Evolutionary conservation across 2,888 invertebrate genomes (phyloP).

Genomic region (Drosophila neotestacea): DNA sequence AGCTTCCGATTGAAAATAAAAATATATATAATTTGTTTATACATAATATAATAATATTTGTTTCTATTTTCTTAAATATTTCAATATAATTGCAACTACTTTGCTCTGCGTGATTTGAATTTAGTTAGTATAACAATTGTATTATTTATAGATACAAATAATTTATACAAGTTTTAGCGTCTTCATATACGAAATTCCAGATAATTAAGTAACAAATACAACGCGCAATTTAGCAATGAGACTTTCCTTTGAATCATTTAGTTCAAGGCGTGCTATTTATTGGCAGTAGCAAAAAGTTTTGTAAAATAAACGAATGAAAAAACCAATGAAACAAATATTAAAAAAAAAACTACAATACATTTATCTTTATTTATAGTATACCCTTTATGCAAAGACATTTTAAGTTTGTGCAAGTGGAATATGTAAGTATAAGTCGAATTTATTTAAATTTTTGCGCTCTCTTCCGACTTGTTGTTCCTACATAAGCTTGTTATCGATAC

Average conservation of each 20-base stretch:
- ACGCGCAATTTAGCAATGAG: conserved; percentile 77
- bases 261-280: conserved; percentile 42
- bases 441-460: too few relatives aligned
- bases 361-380: neutral
- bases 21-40: conserved; percentile 26
- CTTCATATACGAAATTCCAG: conserved; percentile 64
- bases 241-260: conserved; percentile 70
- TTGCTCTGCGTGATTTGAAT: conserved; percentile 60
- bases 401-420: neutral
- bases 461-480: too few relatives aligned
- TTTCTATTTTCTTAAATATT: conserved; percentile 6
- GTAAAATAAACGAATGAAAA: conserved; percentile 65
- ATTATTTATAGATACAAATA: conserved; percentile 62
- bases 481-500: neutral
- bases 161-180: conserved; percentile 47
- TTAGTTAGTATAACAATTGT: conserved; percentile 60
- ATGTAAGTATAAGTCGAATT: neutral
- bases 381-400: neutral
- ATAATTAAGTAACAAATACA: conserved; percentile 52
- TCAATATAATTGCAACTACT: conserved; percentile 38
- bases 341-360: conserved; percentile 6
- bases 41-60: conserved; percentile 13
- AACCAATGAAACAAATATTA: conserved; percentile 22
- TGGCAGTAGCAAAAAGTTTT: conserved; percentile 58
- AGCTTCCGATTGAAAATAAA: conserved; percentile 50